Evolutionary conservation across 2,888 invertebrate species (phyloP).

Genomic region (Callyntrura guangdongensis): DNA sequence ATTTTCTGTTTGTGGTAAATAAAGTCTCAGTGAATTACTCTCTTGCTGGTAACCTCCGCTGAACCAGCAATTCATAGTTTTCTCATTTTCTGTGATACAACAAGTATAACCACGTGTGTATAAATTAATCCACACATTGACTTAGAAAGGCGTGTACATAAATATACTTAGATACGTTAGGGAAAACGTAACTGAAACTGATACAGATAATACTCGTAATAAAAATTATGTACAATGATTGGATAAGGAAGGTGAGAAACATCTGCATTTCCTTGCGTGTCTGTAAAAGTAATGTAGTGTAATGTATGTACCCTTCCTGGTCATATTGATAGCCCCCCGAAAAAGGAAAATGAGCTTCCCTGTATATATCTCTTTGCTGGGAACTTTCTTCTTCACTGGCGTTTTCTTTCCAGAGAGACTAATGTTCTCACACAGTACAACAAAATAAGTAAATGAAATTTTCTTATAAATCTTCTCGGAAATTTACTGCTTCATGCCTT

Average conservation of each 20-base stretch:
- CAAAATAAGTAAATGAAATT: conserved; percentile 71
- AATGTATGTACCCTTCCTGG: not conserved
- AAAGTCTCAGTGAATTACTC: too few species aligned
- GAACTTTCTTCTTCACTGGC: not conserved
- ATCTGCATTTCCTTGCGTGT: conserved; percentile 40
- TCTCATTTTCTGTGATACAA: too few species aligned
- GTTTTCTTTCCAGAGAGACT: conserved; percentile 9
- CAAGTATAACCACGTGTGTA: too few species aligned
- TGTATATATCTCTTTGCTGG: not conserved
- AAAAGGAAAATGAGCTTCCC: not conserved
- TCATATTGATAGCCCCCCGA: not conserved
- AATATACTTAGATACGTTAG: not conserved
- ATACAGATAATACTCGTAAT: not conserved
- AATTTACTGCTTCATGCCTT: conserved; percentile 71
- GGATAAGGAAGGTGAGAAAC: conserved; percentile 36
- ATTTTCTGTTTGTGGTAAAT: too few species aligned
- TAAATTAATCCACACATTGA: not conserved
- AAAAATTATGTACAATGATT: conserved; percentile 4
- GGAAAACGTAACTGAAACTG: not conserved
- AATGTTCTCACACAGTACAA: not conserved
- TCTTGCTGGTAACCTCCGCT: too few species aligned
- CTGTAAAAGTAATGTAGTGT: not conserved
- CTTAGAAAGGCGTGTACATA: not conserved
- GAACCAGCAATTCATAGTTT: too few species aligned
- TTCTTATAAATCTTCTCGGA: conserved; percentile 69